Evolutionary conservation across 2,113 vertebrate species (phyloP), one percentile per base, ranked within the genome.

Genomic region (Alectura lathami): DNA sequence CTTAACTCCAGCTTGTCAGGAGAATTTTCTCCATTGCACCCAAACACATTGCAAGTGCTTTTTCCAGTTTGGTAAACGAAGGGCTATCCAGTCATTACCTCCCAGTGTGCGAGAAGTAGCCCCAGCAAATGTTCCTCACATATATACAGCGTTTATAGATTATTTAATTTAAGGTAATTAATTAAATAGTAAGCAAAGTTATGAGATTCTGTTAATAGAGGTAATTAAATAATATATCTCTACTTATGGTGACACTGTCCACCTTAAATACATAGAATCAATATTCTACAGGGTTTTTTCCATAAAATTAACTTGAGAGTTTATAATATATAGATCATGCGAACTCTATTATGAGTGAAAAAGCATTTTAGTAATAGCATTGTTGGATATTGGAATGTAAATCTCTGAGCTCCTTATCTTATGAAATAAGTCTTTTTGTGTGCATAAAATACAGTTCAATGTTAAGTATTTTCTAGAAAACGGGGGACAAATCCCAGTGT

Each of bases 381-480:
- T 95, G 75, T 95, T 97, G 96, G 96, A 96, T 97, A 97, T 69
- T 97, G 72, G 83, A 97, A 97, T 91, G 54, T 84, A 96, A 97
- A 89, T 94, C 88, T 96, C 95, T 91, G 85, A 97, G 89, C 93
- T 95, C 82, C 94, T 97, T 97, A 89, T 96, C 94, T 96, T 96
- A 95, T 29, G 66, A 96, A 96, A 75, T 86, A 94, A 98, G 88
- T 97, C 94, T 90, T 97, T 94, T 80, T 94, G 78, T 97, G 93
- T 97, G 95, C 94, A 97, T 96, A 97, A 97, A 98, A 97, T 91
- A 94, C 91, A 95, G 96, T 96, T 98, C 89, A 97, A 96, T 69
- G 68, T 96, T 97, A 97, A 97, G 94, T 94, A 96, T 97, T 96
- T 97, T 97, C 95, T 94, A 89, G 80, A 96, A 98, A 98, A 97